A percentile compares a stretch with the other conserved stretches of the same genome.
Conservation (phyloP, 2,113 vertebrate species). For the Epinephelus fuscoguttatus region DNA sequence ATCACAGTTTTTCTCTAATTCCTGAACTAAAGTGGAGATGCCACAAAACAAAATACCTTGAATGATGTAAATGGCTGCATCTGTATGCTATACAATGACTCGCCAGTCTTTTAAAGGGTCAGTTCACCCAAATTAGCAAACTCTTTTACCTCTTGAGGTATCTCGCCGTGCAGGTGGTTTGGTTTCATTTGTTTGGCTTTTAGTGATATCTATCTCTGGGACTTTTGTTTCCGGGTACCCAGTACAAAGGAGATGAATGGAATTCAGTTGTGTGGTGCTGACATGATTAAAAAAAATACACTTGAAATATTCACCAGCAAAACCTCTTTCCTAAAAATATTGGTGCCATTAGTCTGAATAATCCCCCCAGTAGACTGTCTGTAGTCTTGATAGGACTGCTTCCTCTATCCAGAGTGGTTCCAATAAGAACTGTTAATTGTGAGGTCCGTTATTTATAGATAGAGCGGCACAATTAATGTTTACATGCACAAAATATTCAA, state of each 20-base stretch:
- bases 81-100: background rate
- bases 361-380: background rate
- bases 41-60: background rate
- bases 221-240: background rate
- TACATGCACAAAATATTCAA: too few species aligned
- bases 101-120: background rate
- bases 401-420: background rate
- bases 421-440: background rate
- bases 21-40: background rate
- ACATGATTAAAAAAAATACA: too few species aligned
- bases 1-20: background rate
- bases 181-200: background rate
- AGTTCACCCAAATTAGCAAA: conserved; percentile 16
- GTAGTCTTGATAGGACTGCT: background rate
- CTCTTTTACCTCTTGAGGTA: background rate
- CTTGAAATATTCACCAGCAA: background rate
- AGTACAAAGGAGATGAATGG: background rate
- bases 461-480: too few species aligned
- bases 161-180: background rate
- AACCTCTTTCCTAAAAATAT: background rate
- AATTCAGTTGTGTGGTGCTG: background rate
- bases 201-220: background rate
- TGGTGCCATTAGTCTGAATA: background rate
- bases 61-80: conserved; percentile 26
- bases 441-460: too few species aligned